Evolutionary conservation across 2,113 vertebrate genomes (phyloP), one percentile per base, ranked within the genome.

Genomic region (Callipepla californica): DNA sequence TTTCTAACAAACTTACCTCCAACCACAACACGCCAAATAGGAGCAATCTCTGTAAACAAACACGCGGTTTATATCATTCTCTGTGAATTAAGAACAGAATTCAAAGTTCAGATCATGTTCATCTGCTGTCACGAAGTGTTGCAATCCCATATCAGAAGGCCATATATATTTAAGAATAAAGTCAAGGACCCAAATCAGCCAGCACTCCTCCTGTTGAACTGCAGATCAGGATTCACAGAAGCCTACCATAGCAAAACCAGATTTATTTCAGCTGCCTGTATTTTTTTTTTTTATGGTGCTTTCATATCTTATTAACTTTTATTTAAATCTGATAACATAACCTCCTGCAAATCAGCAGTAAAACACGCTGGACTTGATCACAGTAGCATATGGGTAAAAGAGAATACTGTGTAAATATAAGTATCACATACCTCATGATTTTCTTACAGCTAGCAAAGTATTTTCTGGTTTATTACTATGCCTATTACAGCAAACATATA

Each of bases 281-380:
- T 30, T 32, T 72, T 90, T 85, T 85, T 40, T 40, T 40, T 57
- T 87, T 80, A 77, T 1, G 1, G 50, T 59, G 57, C 62, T 91
- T 47, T 93, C 38, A 23, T 30, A 44, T 44, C 67, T 70, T 53
- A 83, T 42, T 91, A 80, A 91, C 67, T 93, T 89, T n/a, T 79
- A 91, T 44, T 78, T 44, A 69, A 85, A 89, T 82, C 34, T 42
- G 36, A 82, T 32, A 73, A 42, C 4, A 0, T 34, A 76, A 58
- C 55, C 66, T 91, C 70, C 70, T 59, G 42, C 75, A 87, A 80
- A 80, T 14, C 70, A 89, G 40, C 0, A 1, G 68, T 47, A 14
- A 0, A 0, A 63, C 1, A 2, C 26, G 30, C 19, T 40, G 28
- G 23, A 57, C 72, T 67, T 47, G 80, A 74, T n/a, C 68, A 67